Base-by-base conservation (phyloP, 2,797 vertebrate genomes). In the Cryptoprocta ferox region DNA sequence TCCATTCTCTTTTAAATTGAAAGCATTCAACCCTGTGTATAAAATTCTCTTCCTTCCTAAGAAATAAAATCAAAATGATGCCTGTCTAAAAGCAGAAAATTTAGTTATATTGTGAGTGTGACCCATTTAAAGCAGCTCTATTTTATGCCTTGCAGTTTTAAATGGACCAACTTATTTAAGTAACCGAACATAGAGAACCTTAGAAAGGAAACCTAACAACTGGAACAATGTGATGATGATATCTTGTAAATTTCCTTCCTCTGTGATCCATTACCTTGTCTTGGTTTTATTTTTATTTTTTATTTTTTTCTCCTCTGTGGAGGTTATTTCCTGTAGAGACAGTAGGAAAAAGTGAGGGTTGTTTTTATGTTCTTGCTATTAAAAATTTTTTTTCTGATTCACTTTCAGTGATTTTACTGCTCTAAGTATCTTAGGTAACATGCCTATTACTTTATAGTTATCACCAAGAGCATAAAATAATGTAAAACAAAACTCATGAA, bases 81-180 rank as follows among this genome's bases (percentile, higher is more conserved):
- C 21, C 63, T 89, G 32, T 84, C 78, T 95, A 80, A 97, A 93
- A 93, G 95, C 71, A 97, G 93, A 88, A 94, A 95, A 95, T 89
- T 94, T 91, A 92, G 94, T 95, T 97, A 65, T 35, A 94, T 79
- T 97, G 92, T 97, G 83, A 88, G 12, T 93, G 73, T 95, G 84
- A 92, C 87, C 80, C 84, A 94, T 85, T 94, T 97, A 95, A 82
- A 89, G 87, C 68, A 91, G 68, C 70, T 86, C 71, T 78, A 88
- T 95, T 96, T 97, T 94, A 94, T 92, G 84, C 45, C 78, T 93
- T 39, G 3, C 53, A 86, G 45, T 95, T 97, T 97, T 95, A 95
- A 97, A 91, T 95, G 56, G 81, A 76, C 82, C 82, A 68, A 68
- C 63, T 97, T 97, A 90, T 97, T 97, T 96, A 97, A 97, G 89